A percentile compares a stretch with the other conserved stretches of the same genome.
phyloP scores from a whole-genome alignment of 2,888 invertebrate genomes.

The Hydraecia micacea region DNA sequence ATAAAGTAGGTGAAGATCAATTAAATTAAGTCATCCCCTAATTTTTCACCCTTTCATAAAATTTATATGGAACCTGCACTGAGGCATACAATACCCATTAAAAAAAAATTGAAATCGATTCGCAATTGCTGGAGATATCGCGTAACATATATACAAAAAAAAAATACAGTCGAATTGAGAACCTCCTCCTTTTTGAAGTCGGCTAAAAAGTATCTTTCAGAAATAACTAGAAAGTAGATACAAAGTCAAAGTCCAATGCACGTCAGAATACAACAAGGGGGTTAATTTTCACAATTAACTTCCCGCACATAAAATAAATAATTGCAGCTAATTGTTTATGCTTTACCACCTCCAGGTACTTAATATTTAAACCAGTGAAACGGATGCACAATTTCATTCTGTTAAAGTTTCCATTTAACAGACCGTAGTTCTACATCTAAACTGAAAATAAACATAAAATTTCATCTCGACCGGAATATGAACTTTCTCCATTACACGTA shows the following conservation, averaged over 20 bases:
- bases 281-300: neutral
- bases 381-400: neutral
- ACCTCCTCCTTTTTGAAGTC: too few relatives aligned
- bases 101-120: too few relatives aligned
- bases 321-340: neutral
- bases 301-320: neutral
- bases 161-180: too few relatives aligned
- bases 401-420: constrained; percentile 33
- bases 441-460: constrained; percentile 57
- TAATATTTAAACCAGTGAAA: constrained; percentile 11
- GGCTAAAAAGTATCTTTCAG: too few relatives aligned
- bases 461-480: constrained; percentile 48
- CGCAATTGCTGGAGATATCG: too few relatives aligned
- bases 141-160: too few relatives aligned
- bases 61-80: too few relatives aligned
- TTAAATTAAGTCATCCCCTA: too few relatives aligned
- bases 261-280: neutral
- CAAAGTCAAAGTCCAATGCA: neutral
- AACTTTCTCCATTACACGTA: constrained; percentile 58
- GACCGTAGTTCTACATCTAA: constrained; percentile 18
- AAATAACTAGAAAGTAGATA: neutral
- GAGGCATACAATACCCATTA: too few relatives aligned
- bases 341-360: neutral
- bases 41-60: too few relatives aligned
- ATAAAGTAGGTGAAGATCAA: too few relatives aligned